Evolutionary conservation across 2,888 invertebrate species (phyloP), one percentile per base, ranked within the genome.

Genomic region (Stenurella melanura): DNA sequence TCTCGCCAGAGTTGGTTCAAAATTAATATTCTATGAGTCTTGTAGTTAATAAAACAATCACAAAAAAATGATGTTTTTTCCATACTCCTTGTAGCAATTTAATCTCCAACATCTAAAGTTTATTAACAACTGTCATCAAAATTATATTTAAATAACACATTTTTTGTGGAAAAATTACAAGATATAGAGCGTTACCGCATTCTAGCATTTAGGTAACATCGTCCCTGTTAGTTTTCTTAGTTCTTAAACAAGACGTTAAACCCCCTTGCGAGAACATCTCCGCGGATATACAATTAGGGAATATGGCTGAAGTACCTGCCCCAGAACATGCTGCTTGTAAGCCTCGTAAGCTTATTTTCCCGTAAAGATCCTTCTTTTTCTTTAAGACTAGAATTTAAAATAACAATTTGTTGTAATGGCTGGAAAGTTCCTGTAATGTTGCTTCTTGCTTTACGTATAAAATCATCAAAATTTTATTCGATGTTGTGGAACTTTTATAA

Each of bases 251-350:
- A 67, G 56, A 54, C 26, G 56, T 54, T 54, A 61, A 67, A 67
- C n/a, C 42, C 26, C 66, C 15, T 15, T 17, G 67, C 67, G 30
- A 21, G 54, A n/a, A 26, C 56, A 67, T 26, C 30, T 67, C 56
- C 54, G n/a, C 21, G 18, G 67, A 15, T 30, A 30, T 67, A 56
- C 30, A 67, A 67, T 67, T 67, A 67, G 67, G 56, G 54, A 67
- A 67, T 67, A 67, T 67, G 26, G 67, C 56, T 67, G 67, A 54
- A 56, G 67, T 67, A 56, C 56, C 26, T 56, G 67, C 26, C 54
- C 9, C 56, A 67, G 54, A 50, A 67, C 30, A n/a, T 5, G 26
- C 30, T 56, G 67, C 11, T 42, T 50, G 66, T 30, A 67, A 54
- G 26, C 26, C 67, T n/a, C 56, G 26, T 12, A 67, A 56, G 67